Conservation (phyloP, 2,113 vertebrate genomes). For the Butastur rufipennis region DNA sequence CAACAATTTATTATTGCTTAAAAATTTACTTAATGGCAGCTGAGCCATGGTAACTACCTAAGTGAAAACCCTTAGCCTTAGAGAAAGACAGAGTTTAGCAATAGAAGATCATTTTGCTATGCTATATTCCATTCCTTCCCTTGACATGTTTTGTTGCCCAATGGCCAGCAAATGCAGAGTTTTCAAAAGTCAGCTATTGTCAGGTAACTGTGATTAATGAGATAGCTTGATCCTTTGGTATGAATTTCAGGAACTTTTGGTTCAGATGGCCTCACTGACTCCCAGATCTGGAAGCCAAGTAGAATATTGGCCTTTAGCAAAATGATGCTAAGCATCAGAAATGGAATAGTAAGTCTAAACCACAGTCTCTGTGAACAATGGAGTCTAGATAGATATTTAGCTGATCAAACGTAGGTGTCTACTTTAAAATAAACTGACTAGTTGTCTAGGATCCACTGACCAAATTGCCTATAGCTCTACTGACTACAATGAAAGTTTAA, state of each 20-base stretch:
- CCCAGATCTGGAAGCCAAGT: neutral
- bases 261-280: accelerated
- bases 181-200: neutral
- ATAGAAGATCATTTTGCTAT: neutral
- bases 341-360: neutral
- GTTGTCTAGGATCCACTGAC: neutral
- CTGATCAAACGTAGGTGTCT: neutral
- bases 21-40: neutral
- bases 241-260: neutral
- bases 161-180: neutral
- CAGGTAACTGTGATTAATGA: neutral
- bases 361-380: neutral
- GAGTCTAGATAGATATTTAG: neutral
- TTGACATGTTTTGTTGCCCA: neutral
- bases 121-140: neutral
- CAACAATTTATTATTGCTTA: neutral
- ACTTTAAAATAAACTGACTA: neutral
- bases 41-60: neutral
- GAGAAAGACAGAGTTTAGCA: neutral
- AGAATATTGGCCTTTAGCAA: neutral
- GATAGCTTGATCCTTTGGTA: neutral
- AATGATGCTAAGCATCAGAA: neutral
- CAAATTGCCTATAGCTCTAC: neutral
- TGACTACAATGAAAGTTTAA: neutral
- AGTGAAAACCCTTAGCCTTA: neutral